Evolutionary conservation across 2,888 invertebrate genomes (phyloP), one percentile per base, ranked within the genome.

Genomic region (Seira musarum): DNA sequence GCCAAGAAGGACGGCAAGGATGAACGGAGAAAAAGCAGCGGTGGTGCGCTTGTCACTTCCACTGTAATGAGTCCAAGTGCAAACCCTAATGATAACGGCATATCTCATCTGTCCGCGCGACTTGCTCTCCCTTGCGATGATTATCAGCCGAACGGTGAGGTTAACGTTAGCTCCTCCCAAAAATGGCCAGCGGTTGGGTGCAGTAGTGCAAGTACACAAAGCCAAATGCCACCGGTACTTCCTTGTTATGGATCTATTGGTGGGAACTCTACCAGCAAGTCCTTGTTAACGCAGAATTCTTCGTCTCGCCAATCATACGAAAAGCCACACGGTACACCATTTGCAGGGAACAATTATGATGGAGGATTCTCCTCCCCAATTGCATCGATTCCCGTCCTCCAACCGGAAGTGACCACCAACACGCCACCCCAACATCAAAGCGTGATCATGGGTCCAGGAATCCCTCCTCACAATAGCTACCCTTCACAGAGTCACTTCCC

Each of bases 221-320:
- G 24, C 61, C 64, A 64, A 30, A 25, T 64, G 64, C 64, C 64
- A 64, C 64, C 64, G 6, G 25, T 64, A 21, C 35, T 64, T 3
- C 24, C 64, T 10, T 64, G 64, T 17, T 64, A 64, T 21, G 35
- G 21, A 13, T 8, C 21, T 21, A 5, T 19, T 22, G 64, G 64
- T 19, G 30, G 10, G 30, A 5, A 30, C 35, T 13, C 46, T 46
- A 22, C 19, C 21, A 13, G 19, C 64, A 17, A 25, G 15, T 61
- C 61, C 17, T 13, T n/a, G 17, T 49, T 49, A 3, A 3, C 49
- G 15, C 30, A 30, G 8, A 2, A 30, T 30, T 8, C 53, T 13
- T 17, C 53, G 13, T 17, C 53, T 53, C 53, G 53, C 3, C 53
- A 53, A 53, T 13, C n/a, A 53, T 53, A 53, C 53, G 53, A 53